Evolutionary conservation across 2,797 vertebrate genomes (phyloP), one percentile per base, ranked within the genome.

Genomic region (Ambastaia sidthimunki): DNA sequence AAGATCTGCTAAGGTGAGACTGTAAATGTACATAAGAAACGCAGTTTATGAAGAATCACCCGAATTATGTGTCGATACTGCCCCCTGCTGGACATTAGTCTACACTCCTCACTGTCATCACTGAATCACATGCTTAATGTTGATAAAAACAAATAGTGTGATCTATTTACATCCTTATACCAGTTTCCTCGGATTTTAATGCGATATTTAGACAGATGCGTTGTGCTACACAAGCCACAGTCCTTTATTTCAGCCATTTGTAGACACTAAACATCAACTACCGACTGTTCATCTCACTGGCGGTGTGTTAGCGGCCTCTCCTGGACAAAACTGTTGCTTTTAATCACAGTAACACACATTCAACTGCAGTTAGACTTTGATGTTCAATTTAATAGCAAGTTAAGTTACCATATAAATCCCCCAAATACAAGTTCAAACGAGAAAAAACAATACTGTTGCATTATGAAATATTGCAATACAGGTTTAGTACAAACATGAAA

Each of bases 401-500:
- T 41, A 80, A 41, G 25, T 76, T 47, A n/a, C 25, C 44, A 78
- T 72, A 82, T 71, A 84, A 83, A 81, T 79, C 13, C 69, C 66
- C 54, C 50, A 72, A 76, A 83, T 80, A 72, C 72, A 83, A 75
- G 74, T 78, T 71, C 16, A 81, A 67, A 34, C 52, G 18, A 54
- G 52, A 77, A 48, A 16, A 80, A 83, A 65, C 31, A 34, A 54
- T 37, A 37, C 9, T 37, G 34, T 37, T 37, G 34, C 9, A 7
- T 74, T 84, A 75, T 83, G 82, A 70, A 82, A 77, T 78, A 67
- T 19, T 60, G 52, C 74, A 74, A 50, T 78, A 77, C 59, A 71
- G 71, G 68, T 80, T 25, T 76, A 60, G 75, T 82, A 86, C 74
- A 86, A 80, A 80, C 59, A 84, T 82, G 65, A 78, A 71, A 73